Conservation (phyloP, 2,113 vertebrate genomes). For the Acanthochromis polyacanthus region DNA sequence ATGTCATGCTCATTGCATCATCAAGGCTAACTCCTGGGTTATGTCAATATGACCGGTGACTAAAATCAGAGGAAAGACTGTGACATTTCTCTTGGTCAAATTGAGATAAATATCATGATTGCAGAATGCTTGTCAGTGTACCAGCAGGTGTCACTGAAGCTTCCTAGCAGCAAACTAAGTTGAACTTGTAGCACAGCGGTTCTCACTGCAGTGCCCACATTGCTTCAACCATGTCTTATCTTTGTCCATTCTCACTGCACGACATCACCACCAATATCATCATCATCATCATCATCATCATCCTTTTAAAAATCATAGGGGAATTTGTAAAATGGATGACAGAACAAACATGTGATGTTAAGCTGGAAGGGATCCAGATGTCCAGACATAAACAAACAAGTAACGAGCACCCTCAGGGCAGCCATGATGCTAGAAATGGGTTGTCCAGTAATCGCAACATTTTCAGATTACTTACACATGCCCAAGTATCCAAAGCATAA, state of each 20-base stretch:
- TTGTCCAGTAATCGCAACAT: no score
- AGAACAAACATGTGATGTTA: not conserved
- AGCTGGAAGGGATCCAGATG: not conserved
- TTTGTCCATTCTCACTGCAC: not conserved
- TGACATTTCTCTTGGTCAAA: constrained; percentile 2
- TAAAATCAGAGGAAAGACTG: constrained; percentile 6
- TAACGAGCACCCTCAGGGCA: no score
- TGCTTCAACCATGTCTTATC: not conserved
- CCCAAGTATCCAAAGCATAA: no score
- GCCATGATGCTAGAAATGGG: no score
- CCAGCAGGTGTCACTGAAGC: constrained; percentile 75
- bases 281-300: constrained; percentile 7
- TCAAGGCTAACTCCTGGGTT: not conserved
- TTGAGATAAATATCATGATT: not conserved
- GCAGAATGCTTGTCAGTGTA: not conserved
- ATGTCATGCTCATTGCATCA: not conserved
- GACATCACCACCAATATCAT: not conserved
- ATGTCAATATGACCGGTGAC: constrained; percentile 1
- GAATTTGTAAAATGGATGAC: not conserved
- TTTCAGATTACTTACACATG: no score
- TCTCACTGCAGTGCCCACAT: constrained; percentile 36
- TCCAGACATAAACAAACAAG: no score
- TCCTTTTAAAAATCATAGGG: constrained; percentile 1
- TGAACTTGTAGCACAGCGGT: not conserved
- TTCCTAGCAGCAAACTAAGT: not conserved